Evolutionary conservation across 2,888 invertebrate genomes (phyloP).

Genomic region (Sabatieria punctata): DNA sequence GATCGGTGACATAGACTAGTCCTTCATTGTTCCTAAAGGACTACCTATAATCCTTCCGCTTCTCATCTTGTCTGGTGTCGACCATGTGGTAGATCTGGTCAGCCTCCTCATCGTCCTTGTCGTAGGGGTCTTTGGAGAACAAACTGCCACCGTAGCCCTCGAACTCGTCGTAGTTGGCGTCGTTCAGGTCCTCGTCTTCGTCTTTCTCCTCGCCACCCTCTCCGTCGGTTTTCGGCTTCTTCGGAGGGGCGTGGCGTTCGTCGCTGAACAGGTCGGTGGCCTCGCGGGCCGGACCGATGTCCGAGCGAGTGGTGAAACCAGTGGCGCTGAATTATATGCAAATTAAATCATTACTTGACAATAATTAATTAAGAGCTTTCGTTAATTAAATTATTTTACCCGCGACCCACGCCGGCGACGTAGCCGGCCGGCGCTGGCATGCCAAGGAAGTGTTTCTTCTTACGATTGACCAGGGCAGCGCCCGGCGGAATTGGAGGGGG

Average conservation of each 20-base stretch:
- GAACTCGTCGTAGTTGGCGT: conserved; percentile 98
- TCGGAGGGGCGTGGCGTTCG: conserved; percentile 91
- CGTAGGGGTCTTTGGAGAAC: conserved; percentile 97
- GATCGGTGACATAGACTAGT: no score
- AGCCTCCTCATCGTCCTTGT: conserved; percentile 99
- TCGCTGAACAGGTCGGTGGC: conserved; percentile 74
- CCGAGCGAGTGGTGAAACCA: conserved; percentile 96
- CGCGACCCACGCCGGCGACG: conserved; percentile 80
- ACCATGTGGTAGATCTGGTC: conserved; percentile 97
- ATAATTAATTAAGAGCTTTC: no score
- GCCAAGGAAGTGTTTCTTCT: conserved; percentile 92
- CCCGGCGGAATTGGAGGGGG: neutral
- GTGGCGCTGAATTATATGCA: conserved; percentile 47
- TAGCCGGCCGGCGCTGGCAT: conserved; percentile 94
- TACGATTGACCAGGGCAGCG: conserved; percentile 55
- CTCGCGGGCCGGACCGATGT: conserved; percentile 98
- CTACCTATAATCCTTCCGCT: conserved; percentile 86
- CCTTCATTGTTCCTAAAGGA: no score
- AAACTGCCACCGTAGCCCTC: conserved; percentile 97
- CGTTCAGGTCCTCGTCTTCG: conserved; percentile 87
- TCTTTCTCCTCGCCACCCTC: conserved; percentile 74
- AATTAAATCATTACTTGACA: no score
- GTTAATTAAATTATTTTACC: conserved; percentile 51
- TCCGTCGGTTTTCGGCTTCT: conserved; percentile 71
- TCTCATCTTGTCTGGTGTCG: conserved; percentile 96